A percentile compares a stretch with the other conserved stretches of the same genome.
Evolutionary conservation across 2,888 invertebrate genomes (phyloP).

Genomic region (Trilocha varians): DNA sequence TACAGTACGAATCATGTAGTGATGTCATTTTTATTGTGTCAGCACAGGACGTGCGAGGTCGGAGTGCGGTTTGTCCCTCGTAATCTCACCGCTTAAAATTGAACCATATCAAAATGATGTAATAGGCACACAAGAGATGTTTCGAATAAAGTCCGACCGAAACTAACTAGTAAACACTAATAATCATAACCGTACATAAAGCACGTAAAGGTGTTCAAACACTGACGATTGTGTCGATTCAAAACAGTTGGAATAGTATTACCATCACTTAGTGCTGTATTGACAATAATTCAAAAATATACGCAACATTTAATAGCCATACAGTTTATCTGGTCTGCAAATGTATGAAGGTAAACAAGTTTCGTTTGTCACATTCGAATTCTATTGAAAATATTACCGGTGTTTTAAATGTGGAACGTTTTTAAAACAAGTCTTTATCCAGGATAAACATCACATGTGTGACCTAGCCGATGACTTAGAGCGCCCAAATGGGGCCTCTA

Average conservation of each 20-base stretch:
- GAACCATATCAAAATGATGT: constrained; percentile 30
- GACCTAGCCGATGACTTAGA: too few relatives aligned
- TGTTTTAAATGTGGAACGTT: too few relatives aligned
- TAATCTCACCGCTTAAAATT: constrained; percentile 46
- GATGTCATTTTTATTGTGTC: constrained; percentile 55
- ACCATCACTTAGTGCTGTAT: background rate
- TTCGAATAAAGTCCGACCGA: constrained; percentile 26
- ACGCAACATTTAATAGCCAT: background rate
- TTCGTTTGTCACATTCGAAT: background rate
- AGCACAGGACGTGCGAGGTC: constrained; percentile 48
- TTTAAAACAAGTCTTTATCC: too few relatives aligned
- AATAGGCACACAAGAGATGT: constrained; percentile 38
- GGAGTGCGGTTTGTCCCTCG: constrained; percentile 35
- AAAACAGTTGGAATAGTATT: background rate
- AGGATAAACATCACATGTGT: too few relatives aligned
- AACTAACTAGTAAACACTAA: constrained; percentile 22
- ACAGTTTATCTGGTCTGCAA: background rate
- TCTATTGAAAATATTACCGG: background rate
- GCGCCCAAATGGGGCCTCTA: too few relatives aligned
- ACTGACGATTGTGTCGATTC: constrained; percentile 3
- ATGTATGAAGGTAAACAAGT: background rate
- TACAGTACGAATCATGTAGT: constrained; percentile 17
- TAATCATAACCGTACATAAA: constrained; percentile 17
- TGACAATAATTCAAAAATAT: background rate
- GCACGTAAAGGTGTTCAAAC: constrained; percentile 13